Evolutionary conservation across 2,888 invertebrate species (phyloP).

Genomic region (Furcula furcula): DNA sequence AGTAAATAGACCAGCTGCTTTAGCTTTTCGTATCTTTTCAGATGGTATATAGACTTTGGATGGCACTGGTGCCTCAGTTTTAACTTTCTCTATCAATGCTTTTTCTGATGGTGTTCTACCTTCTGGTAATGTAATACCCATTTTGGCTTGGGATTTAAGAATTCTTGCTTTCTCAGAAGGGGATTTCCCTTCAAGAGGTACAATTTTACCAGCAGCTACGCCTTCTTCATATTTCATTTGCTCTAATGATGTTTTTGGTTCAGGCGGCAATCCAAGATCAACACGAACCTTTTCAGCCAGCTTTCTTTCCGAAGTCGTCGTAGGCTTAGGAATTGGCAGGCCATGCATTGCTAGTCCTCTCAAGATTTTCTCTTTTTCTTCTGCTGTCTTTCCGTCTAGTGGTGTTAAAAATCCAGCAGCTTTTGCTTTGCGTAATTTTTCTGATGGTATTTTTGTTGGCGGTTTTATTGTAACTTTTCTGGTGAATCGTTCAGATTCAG

Average conservation of each 20-base stretch:
- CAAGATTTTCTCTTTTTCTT: constrained; percentile 31
- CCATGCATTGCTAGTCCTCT: constrained; percentile 16
- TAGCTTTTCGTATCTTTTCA: constrained; percentile 11
- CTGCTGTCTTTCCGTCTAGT: constrained; percentile 25
- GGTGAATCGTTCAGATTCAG: constrained; percentile 20
- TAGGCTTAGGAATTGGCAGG: constrained; percentile 24
- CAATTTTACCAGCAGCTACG: constrained; percentile 20
- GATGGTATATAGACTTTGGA: not conserved
- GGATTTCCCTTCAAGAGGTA: constrained; percentile 30
- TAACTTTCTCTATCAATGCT: no score
- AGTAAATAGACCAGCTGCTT: constrained; percentile 22
- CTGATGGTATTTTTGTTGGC: constrained; percentile 12
- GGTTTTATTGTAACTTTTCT: not conserved
- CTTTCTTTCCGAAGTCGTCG: constrained; percentile 29
- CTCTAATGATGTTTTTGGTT: constrained; percentile 28
- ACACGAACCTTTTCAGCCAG: constrained; percentile 25
- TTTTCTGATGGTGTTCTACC: constrained; percentile 19
- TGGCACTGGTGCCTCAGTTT: constrained; percentile 16
- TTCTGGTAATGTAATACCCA: constrained; percentile 19
- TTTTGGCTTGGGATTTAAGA: constrained; percentile 19
- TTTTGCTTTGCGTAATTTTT: constrained; percentile 20
- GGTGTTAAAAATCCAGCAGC: constrained; percentile 24
- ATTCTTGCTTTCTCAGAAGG: no score
- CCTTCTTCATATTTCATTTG: constrained; percentile 27
- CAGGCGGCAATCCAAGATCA: constrained; percentile 35